Conservation (phyloP, 2,797 vertebrate species). For the Paguma larvata region DNA sequence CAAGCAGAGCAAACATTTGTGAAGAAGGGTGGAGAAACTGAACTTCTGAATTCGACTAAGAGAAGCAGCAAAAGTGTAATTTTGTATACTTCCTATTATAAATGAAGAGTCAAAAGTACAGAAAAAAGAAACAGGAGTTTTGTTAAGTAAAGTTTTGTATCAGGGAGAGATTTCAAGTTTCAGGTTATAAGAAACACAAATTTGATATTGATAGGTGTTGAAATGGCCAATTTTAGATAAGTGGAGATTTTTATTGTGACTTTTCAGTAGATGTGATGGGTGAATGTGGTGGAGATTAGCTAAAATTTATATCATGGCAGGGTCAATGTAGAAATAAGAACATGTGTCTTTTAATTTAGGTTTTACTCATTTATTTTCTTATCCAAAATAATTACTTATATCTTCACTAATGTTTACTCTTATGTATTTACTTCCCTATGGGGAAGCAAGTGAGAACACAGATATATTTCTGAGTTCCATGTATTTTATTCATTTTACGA, state of each 20-base stretch:
- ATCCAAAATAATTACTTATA: background rate
- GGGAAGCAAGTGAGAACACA: background rate
- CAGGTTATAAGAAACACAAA: background rate
- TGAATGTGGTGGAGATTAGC: background rate
- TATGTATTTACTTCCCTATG: background rate
- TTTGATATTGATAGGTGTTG: background rate
- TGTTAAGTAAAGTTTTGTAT: background rate
- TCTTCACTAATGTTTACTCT: background rate
- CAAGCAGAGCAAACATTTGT: background rate
- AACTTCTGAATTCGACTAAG: background rate
- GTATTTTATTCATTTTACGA: background rate
- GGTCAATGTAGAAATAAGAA: background rate
- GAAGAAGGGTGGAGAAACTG: no score
- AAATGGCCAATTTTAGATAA: background rate
- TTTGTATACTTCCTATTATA: background rate
- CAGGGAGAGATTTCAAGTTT: background rate
- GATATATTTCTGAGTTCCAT: background rate
- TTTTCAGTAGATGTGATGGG: background rate
- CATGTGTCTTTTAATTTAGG: background rate
- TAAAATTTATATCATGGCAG: background rate
- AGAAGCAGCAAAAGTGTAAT: background rate
- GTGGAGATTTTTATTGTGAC: background rate
- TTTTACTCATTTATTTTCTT: background rate
- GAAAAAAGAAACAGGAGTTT: background rate
- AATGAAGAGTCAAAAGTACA: background rate